Base-by-base conservation (phyloP, 2,797 vertebrate genomes). In the Otolemur crassicaudatus region DNA sequence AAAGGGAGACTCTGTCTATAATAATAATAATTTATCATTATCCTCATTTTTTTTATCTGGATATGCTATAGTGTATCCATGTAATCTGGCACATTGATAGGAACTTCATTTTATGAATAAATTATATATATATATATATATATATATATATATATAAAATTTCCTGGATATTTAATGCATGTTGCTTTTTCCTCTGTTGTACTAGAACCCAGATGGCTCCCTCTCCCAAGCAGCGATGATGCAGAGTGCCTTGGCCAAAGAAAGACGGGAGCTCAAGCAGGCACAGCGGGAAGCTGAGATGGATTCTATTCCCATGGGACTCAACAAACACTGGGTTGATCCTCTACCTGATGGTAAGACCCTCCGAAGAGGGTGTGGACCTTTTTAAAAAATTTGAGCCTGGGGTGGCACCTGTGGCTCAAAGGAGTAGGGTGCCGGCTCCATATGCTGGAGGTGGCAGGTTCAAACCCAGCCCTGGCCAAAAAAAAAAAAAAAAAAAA, bases 321-420 rank as follows among this genome's bases (percentile, higher is more conserved):
- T 99, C 97, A 99, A 99, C 97, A 99, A 99, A 79, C 99, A 99
- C 98, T 99, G 99, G 99, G 99, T 99, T 31, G 99, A 99, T 98
- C 99, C 99, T 25, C 98, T 99, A 94, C 99, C 99, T 95, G 99
- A 99, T 72, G 99, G 99, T 99, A 97, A 82, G 99, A 61, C 25
- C 49, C 34, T 72, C 10, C 11, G 83, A n/a, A 20, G 16, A n/a
- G 7, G 2, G 0, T 53, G 7, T 76, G 83, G 25, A 49, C 34
- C 89, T 87, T 67, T 37, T 69, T 43, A 53, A 79, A 63, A n/a
- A 37, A 37, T 40, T 40, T 40, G 40, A 40, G 40, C 40, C 40
- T 40, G 40, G 40, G 40, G 40, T 40, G 40, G 40, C 40, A 5
- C 40, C 40, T 40, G 40, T 40, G 40, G 40, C 40, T 40, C 40